Evolutionary conservation across 1,140 invertebrate species (phyloP), one percentile per base, ranked within the genome.

Genomic region (Conus ventricosus): DNA sequence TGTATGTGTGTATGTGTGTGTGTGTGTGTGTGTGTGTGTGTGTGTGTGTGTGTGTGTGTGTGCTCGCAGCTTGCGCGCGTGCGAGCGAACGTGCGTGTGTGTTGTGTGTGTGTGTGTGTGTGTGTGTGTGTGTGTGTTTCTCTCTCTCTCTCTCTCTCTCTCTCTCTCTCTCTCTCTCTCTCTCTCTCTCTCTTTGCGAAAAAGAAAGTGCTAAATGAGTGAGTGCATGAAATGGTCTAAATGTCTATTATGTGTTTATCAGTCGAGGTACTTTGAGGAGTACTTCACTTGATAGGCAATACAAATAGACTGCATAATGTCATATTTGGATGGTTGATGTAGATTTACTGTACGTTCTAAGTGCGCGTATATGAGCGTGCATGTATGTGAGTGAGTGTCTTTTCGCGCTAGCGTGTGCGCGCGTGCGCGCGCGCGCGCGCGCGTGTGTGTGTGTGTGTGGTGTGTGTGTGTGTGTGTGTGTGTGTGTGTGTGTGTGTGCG

Each of bases 401-500:
- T n/a, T n/a, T 17, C 17, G 57, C 17, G 57, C 17, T 7, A 10
- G 57, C 17, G 23, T 71, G 20, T 71, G 67, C 4, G 67, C 10
- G 67, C 4, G 60, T 63, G 60, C 17, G 60, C 17, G 60, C n/a
- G 10, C 11, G 10, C 11, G 10, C n/a, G n/a, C n/a, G n/a, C n/a
- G n/a, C n/a, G n/a, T n/a, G n/a, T 57, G 55, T 57, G 55, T 57
- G 55, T 57, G 55, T 57, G 55, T 57, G 55, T 57, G 55, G n/a
- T 71, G 67, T 71, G 67, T 71, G 67, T 71, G 23, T 71, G 67
- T 71, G 67, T 71, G 67, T 23, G 67, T 71, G 67, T 71, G 67
- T 23, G 67, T 71, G 67, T 71, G 67, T 10, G 67, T 10, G 67
- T 10, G 67, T 71, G 67, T 4, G 67, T 23, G 67, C 23, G 67